phyloP scores from a whole-genome alignment of 2,797 vertebrate genomes.

The Pachyuromys duprasi region DNA sequence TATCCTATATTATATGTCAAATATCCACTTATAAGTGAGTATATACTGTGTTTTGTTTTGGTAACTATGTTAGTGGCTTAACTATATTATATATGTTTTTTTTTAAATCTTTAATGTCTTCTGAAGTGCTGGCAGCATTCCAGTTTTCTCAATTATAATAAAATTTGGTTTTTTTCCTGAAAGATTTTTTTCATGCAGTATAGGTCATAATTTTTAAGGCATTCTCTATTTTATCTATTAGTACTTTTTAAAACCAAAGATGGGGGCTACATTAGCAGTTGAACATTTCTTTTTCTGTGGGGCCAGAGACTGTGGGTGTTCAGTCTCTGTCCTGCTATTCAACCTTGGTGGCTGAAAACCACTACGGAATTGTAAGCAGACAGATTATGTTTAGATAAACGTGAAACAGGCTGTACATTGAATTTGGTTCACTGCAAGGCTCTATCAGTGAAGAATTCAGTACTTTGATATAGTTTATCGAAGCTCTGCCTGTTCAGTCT shows the following conservation, averaged over 20 bases:
- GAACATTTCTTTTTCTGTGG: neutral
- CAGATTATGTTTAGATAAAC: neutral
- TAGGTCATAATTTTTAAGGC: neutral
- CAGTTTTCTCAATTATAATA: neutral
- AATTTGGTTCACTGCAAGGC: neutral
- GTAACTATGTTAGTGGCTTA: neutral
- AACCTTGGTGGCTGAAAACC: neutral
- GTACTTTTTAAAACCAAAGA: neutral
- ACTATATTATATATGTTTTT: neutral
- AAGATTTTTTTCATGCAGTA: neutral
- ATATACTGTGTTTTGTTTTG: too few relatives aligned
- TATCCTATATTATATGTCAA: too few relatives aligned
- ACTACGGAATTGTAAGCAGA: neutral
- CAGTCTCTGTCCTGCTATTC: neutral
- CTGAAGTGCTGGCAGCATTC: neutral
- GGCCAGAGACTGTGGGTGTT: neutral
- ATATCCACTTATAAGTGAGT: too few relatives aligned
- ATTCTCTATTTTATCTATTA: neutral
- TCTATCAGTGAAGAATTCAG: neutral
- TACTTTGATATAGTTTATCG: neutral
- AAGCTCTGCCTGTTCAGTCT: neutral
- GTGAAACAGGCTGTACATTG: neutral
- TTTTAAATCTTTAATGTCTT: neutral
- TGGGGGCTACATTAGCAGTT: neutral
- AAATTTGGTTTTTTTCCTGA: neutral